These are phyloP conservation scores for Drosophila longiperda DNA, from an alignment of 2,888 invertebrate species.

Conservation along the genomic window DNA sequence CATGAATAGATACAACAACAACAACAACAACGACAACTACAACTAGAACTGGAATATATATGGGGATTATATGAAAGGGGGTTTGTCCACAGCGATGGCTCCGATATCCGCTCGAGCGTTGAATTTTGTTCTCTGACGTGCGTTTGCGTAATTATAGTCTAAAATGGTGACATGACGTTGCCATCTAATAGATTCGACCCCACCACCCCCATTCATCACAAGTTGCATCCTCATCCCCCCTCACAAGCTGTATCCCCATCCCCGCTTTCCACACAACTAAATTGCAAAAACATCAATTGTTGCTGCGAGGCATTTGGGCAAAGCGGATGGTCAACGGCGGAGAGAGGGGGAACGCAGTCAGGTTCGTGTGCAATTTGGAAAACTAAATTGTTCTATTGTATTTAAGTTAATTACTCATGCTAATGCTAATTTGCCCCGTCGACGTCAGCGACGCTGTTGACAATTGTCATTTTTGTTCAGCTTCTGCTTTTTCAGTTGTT, in stretches of 20 bases:
- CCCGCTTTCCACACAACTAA: slow-evolving; percentile 18
- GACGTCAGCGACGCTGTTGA: slow-evolving; percentile 43
- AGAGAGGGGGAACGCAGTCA: slow-evolving; percentile 11
- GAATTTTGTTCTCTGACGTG: slow-evolving; percentile 60
- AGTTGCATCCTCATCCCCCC: background rate
- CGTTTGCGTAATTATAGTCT: slow-evolving; percentile 68
- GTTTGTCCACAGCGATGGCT: slow-evolving; percentile 38
- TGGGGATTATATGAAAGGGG: background rate
- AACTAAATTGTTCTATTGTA: slow-evolving; percentile 80
- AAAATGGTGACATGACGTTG: slow-evolving; percentile 58
- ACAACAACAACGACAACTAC: background rate
- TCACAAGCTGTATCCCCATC: too few species aligned
- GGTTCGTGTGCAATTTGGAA: slow-evolving; percentile 68
- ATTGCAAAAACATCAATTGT: slow-evolving; percentile 75
- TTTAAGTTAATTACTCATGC: slow-evolving; percentile 80
- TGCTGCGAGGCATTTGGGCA: slow-evolving; percentile 3
- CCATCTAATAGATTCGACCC: background rate
- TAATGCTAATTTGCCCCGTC: slow-evolving; percentile 72
- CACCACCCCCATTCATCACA: background rate
- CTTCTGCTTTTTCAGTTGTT: slow-evolving; percentile 7
- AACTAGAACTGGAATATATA: background rate
- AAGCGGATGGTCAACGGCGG: slow-evolving; percentile 6
- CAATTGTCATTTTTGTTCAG: slow-evolving; percentile 54
- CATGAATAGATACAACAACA: slow-evolving; percentile 4
- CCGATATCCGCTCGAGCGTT: slow-evolving; percentile 61